Percentiles rank a stretch among this genome's conserved stretches.
phyloP scores from a whole-genome alignment of 1,140 invertebrate genomes.

The Hetaerina americana region DNA sequence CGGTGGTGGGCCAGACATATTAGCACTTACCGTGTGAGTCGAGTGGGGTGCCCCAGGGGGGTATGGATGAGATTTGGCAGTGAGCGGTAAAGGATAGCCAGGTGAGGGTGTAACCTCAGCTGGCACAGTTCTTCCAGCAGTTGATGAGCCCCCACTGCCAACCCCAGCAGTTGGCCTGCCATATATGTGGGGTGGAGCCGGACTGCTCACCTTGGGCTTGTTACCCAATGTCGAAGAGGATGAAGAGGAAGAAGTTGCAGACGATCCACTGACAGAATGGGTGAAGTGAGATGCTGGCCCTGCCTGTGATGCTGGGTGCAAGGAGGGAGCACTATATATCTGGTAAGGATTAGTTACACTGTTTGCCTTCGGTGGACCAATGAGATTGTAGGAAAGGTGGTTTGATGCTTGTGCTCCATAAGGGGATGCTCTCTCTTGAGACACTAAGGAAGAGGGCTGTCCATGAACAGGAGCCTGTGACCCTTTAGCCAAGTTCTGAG shows the following conservation, averaged over 20 bases:
- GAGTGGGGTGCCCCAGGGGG: constrained; percentile 28
- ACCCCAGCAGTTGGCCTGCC: constrained; percentile 52
- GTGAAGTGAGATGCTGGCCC: not conserved
- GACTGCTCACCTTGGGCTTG: constrained; percentile 63
- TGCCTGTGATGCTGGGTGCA: not conserved
- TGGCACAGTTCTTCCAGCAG: constrained; percentile 42
- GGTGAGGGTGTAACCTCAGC: constrained; percentile 18
- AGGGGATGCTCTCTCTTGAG: constrained; percentile 16
- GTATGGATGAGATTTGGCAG: constrained; percentile 50
- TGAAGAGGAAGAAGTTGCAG: not conserved
- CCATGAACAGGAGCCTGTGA: constrained; percentile 19
- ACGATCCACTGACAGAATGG: no score
- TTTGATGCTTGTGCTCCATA: not conserved
- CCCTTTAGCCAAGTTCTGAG: constrained; percentile 17
- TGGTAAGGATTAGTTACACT: constrained; percentile 13
- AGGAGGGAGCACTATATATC: constrained; percentile 1
- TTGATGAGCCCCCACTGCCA: constrained; percentile 14
- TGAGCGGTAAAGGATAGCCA: constrained; percentile 39
- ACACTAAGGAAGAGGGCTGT: constrained; percentile 17
- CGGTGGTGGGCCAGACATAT: constrained; percentile 35
- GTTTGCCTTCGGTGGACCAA: constrained; percentile 10
- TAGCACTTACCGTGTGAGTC: constrained; percentile 26
- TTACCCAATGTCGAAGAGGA: constrained; percentile 23
- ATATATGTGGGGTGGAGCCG: constrained; percentile 63
- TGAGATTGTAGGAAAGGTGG: constrained; percentile 6